Conservation (phyloP, 2,888 invertebrate species). For the Oligia latruncula region DNA sequence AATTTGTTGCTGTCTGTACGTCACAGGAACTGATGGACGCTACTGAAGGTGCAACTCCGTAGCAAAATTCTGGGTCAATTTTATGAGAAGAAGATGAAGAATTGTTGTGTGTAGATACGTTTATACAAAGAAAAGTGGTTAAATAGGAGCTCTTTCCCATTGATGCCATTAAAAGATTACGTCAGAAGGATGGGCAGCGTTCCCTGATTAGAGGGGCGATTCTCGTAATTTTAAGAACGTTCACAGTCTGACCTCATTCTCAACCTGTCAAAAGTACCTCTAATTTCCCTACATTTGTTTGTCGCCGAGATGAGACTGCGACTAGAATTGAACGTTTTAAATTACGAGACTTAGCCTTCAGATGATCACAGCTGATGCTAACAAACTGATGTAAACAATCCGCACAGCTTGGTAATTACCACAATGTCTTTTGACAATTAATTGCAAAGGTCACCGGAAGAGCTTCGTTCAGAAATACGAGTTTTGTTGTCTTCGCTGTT, state of each 20-base stretch:
- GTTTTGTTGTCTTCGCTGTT: background rate
- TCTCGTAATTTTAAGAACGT: no score
- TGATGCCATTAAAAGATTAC: background rate
- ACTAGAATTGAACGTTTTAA: no score
- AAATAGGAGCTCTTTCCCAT: background rate
- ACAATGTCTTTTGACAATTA: background rate
- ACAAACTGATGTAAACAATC: background rate
- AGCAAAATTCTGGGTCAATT: background rate
- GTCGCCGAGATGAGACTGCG: no score
- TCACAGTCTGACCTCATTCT: no score
- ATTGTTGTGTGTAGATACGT: no score
- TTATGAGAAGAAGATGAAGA: no score
- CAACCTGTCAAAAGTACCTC: no score
- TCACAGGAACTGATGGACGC: background rate
- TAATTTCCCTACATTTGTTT: no score
- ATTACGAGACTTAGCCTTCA: no score
- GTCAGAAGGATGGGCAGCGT: background rate
- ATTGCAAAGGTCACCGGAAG: background rate
- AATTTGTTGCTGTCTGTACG: background rate
- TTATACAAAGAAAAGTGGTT: background rate
- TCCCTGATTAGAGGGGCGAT: background rate
- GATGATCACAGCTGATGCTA: background rate
- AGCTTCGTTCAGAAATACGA: background rate
- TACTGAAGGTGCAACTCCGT: background rate
- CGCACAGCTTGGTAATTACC: background rate